Evolutionary conservation across 2,888 invertebrate genomes (phyloP).

Genomic region (Ennomos erosarius): DNA sequence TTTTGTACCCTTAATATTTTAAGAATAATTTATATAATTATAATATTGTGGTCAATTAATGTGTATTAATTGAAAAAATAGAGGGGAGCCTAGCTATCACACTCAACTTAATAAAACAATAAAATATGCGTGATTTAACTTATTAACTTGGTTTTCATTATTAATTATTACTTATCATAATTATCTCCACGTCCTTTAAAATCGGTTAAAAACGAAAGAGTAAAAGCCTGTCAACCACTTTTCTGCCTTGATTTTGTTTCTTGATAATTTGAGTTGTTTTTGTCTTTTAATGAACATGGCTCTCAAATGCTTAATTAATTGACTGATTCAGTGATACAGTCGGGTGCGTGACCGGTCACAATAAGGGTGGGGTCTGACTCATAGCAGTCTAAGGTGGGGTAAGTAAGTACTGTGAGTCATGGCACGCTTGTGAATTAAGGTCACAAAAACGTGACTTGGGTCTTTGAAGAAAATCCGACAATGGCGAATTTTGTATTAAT

Average conservation of each 20-base stretch:
- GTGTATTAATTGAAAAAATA: conserved; percentile 70
- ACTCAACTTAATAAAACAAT: conserved; percentile 75
- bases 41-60: conserved; percentile 79
- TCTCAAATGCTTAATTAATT: conserved; percentile 3
- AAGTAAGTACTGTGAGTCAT: conserved; percentile 4
- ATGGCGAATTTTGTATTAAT: no score
- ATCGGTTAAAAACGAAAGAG: no score
- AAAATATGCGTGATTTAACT: conserved; percentile 70
- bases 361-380: conserved; percentile 41
- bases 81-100: conserved; percentile 71
- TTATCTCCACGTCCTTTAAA: no score
- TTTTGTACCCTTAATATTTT: conserved; percentile 72
- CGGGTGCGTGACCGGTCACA: conserved; percentile 45
- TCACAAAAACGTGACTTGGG: no score
- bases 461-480: no score
- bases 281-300: no score
- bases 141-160: conserved; percentile 43
- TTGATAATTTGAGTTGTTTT: no score
- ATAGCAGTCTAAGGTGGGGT: conserved; percentile 12
- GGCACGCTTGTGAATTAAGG: not conserved
- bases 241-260: no score
- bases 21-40: conserved; percentile 70
- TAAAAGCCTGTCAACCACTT: no score
- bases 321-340: conserved; percentile 42
- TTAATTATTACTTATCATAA: no score